Conservation (phyloP, 1,140 invertebrate genomes). For the Drosophila lacteicornis region DNA sequence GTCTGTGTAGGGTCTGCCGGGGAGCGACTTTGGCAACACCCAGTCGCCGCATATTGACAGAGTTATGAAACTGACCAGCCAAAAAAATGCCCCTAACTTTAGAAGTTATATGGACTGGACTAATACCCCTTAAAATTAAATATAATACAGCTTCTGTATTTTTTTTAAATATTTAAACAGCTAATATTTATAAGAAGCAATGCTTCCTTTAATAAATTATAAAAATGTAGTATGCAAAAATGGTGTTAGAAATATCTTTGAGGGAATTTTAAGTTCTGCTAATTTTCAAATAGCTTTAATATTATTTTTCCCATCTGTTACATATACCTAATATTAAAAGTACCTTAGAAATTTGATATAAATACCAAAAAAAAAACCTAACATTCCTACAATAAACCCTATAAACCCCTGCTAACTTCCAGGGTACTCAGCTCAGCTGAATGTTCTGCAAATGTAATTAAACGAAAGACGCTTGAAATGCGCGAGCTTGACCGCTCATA, state of each 20-base stretch:
- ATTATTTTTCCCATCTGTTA: too few species aligned
- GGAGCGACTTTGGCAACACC: constrained; percentile 11
- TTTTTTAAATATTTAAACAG: not conserved
- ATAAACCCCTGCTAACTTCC: not conserved
- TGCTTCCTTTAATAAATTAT: too few species aligned
- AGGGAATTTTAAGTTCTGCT: too few species aligned
- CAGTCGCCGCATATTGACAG: constrained; percentile 26
- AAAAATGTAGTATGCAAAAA: too few species aligned
- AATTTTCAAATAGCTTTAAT: too few species aligned
- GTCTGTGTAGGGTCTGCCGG: constrained; percentile 17
- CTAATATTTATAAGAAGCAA: too few species aligned
- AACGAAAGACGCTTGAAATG: constrained; percentile 63
- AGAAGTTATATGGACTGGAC: not conserved
- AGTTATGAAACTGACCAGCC: constrained; percentile 18
- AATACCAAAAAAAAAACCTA: too few species aligned
- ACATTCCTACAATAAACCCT: too few species aligned
- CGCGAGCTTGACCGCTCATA: constrained; percentile 50
- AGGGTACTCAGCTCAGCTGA: constrained; percentile 19
- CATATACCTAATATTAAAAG: too few species aligned
- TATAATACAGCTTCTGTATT: not conserved
- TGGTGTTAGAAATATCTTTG: too few species aligned
- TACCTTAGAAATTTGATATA: too few species aligned
- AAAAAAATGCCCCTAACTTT: not conserved
- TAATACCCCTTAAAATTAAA: not conserved
- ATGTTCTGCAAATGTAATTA: constrained; percentile 57